These are phyloP conservation scores for Hylia prasina DNA, from an alignment of 2,113 vertebrate genomes.

Conservation along the genomic window DNA sequence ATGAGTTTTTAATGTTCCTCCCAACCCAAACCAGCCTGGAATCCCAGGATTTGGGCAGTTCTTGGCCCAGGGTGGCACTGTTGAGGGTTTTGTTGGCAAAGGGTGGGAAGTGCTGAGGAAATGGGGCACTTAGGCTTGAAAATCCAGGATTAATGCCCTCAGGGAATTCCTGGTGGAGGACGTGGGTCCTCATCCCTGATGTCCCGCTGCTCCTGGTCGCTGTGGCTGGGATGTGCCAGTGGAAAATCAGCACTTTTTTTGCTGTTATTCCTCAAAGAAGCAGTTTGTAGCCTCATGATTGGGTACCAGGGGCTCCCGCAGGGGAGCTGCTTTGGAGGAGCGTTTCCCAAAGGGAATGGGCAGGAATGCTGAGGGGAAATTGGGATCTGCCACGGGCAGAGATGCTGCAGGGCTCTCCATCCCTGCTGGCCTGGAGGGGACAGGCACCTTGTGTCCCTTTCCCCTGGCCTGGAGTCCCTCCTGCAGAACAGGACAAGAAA, in stretches of 20 bases:
- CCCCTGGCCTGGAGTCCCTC: neutral
- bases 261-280: rapidly evolving
- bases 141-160: neutral
- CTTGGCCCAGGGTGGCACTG: rapidly evolving
- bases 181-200: rapidly evolving
- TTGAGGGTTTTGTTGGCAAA: neutral
- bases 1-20: neutral
- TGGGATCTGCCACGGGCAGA: no score
- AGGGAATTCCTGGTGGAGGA: neutral
- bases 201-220: neutral
- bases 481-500: neutral
- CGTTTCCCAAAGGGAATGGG: rapidly evolving
- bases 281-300: neutral
- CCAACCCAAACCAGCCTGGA: neutral
- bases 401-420: neutral
- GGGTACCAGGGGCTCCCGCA: rapidly evolving
- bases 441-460: neutral
- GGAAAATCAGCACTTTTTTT: neutral
- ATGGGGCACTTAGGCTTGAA: rapidly evolving
- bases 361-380: neutral
- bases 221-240: rapidly evolving
- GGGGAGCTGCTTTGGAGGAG: neutral
- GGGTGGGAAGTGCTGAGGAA: neutral
- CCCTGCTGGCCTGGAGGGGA: neutral
- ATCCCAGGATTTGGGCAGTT: rapidly evolving